Evolutionary conservation across 1,140 invertebrate species (phyloP).

Genomic region (Polypedilum vanderplanki): DNA sequence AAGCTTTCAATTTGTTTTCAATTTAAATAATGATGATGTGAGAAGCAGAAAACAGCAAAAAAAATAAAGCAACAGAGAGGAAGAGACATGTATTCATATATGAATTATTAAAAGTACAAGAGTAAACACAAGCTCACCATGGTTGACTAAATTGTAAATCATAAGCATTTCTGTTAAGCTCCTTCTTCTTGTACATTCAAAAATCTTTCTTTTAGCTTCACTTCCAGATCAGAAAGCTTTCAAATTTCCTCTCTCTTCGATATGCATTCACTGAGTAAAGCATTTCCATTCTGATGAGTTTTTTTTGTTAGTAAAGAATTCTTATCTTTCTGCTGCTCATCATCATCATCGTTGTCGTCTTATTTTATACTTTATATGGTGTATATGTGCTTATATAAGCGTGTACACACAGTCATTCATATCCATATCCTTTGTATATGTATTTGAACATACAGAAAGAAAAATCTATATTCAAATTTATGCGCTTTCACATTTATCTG

Average conservation of each 20-base stretch:
- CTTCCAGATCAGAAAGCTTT: conserved; percentile 12
- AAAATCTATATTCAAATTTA: neutral
- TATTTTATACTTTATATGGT: neutral
- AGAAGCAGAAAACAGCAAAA: too few species aligned
- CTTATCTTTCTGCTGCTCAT: neutral
- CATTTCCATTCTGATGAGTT: conserved; percentile 12
- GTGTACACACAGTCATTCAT: neutral
- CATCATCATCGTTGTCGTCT: neutral
- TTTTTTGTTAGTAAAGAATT: neutral
- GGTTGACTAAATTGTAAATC: conserved; percentile 6
- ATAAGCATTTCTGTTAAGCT: neutral
- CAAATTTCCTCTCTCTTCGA: neutral
- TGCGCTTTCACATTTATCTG: neutral
- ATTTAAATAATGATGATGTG: neutral
- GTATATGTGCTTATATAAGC: neutral
- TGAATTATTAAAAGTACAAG: conserved; percentile 12
- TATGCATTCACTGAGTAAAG: neutral
- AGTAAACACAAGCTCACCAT: neutral
- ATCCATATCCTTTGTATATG: neutral
- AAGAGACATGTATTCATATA: neutral
- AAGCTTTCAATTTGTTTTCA: neutral
- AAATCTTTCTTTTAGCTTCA: neutral
- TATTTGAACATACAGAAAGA: neutral
- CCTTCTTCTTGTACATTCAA: neutral
- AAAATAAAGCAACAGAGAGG: too few species aligned